Evolutionary conservation across 1,140 invertebrate species (phyloP).

Genomic region (Heliconius melpomene): DNA sequence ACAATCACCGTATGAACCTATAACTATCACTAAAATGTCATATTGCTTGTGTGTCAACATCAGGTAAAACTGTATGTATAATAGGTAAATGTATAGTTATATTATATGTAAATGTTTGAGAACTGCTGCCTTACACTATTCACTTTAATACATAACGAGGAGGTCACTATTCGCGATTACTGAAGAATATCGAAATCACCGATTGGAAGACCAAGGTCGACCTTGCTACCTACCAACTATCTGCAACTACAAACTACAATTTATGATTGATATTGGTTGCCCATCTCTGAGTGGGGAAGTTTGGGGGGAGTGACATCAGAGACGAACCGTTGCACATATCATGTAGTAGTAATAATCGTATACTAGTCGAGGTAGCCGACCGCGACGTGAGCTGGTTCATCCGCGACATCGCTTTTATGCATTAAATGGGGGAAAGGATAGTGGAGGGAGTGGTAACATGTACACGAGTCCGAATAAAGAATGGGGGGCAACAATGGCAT

Average conservation of each 20-base stretch:
- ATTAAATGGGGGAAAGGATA: background rate
- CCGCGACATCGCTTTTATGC: background rate
- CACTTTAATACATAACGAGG: background rate
- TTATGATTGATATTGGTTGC: too few relatives aligned
- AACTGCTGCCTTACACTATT: constrained; percentile 22
- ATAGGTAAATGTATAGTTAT: background rate
- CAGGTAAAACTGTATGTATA: constrained; percentile 19
- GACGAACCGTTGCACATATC: background rate
- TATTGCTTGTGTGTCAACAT: constrained; percentile 28
- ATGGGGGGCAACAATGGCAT: too few relatives aligned
- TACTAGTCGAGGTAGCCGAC: constrained; percentile 20
- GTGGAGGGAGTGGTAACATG: background rate
- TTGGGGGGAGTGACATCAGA: background rate
- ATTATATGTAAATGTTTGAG: constrained; percentile 10
- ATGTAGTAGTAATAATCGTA: constrained; percentile 14
- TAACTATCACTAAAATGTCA: constrained; percentile 20
- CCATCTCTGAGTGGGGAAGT: too few relatives aligned
- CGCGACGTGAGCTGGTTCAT: background rate
- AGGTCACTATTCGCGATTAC: constrained; percentile 1
- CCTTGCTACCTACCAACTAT: constrained; percentile 13
- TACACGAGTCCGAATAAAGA: background rate
- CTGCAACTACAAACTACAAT: background rate
- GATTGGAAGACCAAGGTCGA: background rate
- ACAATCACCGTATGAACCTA: background rate
- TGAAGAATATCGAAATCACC: constrained; percentile 5